These are phyloP conservation scores for Empis stercorea DNA, from an alignment of 2,888 invertebrate genomes.

Conservation along the genomic window DNA sequence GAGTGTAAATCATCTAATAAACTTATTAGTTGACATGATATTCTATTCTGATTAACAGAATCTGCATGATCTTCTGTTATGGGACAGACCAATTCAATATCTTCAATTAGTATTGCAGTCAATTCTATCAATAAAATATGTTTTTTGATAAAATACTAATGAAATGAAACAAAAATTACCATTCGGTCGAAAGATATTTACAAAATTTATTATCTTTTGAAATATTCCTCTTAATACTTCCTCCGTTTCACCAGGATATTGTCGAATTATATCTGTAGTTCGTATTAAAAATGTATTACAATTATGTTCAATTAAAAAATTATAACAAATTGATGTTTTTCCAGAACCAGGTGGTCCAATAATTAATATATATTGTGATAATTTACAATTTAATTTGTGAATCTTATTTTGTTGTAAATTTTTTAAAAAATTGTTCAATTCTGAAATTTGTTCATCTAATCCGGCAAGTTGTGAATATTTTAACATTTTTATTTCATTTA, in stretches of 20 bases:
- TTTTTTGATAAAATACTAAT: no score
- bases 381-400: constrained; percentile 22
- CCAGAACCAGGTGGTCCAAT: constrained; percentile 45
- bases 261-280: constrained; percentile 35
- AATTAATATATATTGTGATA: constrained; percentile 22
- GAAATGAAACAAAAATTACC: constrained; percentile 15
- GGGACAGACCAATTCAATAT: constrained; percentile 37
- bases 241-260: constrained; percentile 43
- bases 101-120: constrained; percentile 35
- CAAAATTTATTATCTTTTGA: constrained; percentile 29
- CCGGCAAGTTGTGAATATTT: constrained; percentile 13
- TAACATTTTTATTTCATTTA: constrained; percentile 1
- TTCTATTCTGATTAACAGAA: constrained; percentile 29
- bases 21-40: constrained; percentile 36
- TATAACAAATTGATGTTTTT: constrained; percentile 41
- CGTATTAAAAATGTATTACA: constrained; percentile 37
- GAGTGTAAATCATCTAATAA: constrained; percentile 38
- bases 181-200: constrained; percentile 24
- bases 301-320: constrained; percentile 35
- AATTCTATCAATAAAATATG: constrained; percentile 19
- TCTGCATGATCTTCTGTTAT: constrained; percentile 21
- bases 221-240: constrained; percentile 36
- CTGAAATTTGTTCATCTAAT: constrained; percentile 19
- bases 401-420: constrained; percentile 24
- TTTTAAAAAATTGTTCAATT: constrained; percentile 21